Conservation (phyloP, 2,888 invertebrate species). For the Halocaridina rubra region DNA sequence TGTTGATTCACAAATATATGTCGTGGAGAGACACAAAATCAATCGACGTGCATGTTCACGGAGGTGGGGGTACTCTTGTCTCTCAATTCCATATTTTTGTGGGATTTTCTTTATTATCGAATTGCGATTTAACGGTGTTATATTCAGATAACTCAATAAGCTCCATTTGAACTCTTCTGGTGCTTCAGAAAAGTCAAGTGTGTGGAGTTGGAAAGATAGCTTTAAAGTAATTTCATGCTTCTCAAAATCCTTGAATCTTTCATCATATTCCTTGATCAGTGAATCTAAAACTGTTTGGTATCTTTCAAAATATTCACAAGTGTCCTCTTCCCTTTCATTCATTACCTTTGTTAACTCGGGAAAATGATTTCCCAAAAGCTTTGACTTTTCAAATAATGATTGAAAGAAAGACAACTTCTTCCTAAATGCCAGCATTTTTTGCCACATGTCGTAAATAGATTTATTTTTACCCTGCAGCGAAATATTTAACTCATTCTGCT, state of each 20-base stretch:
- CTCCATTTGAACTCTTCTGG: conserved; percentile 12
- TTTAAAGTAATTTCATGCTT: not conserved
- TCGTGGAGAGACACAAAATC: not conserved
- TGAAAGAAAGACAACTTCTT: not conserved
- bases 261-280: conserved; percentile 13
- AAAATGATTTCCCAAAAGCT: not conserved
- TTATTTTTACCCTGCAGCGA: conserved; percentile 25
- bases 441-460: conserved; percentile 10
- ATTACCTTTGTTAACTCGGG: not conserved
- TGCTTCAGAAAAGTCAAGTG: not conserved
- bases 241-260: not conserved
- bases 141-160: not conserved
- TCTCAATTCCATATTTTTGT: not conserved
- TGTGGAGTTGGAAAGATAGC: not conserved
- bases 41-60: not conserved
- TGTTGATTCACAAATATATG: not conserved
- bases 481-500: conserved; percentile 22
- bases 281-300: conserved; percentile 22
- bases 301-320: conserved; percentile 2
- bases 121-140: conserved; percentile 3
- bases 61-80: not conserved
- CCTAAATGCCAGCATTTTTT: conserved; percentile 31
- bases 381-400: not conserved
- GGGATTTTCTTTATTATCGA: too few relatives aligned
- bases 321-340: not conserved